Conservation (phyloP, 2,113 vertebrate species). For the Podarcis raffonei region DNA sequence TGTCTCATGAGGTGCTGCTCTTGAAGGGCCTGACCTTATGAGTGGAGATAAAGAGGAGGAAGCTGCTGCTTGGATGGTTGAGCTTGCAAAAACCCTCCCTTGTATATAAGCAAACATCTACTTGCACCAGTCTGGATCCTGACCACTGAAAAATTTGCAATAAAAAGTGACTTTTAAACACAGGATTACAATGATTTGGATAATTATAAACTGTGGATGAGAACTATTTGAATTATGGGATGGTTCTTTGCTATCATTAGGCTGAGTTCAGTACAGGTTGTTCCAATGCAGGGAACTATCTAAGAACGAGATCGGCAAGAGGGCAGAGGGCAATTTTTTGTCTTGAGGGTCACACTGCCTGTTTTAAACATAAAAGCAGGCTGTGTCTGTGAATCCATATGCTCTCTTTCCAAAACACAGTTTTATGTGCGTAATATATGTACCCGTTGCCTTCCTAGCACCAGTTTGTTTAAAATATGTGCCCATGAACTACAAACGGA, state of each 20-base stretch:
- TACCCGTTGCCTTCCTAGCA: background rate
- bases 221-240: background rate
- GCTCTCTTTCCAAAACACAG: background rate
- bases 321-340: background rate
- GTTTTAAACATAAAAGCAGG: background rate
- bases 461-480: no score
- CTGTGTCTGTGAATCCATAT: background rate
- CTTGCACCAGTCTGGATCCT: background rate
- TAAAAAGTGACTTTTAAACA: background rate
- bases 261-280: background rate
- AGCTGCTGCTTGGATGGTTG: no score
- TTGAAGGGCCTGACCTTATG: no score
- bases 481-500: background rate
- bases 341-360: no score
- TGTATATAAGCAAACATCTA: no score
- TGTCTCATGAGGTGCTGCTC: no score
- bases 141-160: no score
- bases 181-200: no score
- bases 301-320: background rate
- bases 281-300: background rate
- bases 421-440: background rate
- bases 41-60: no score
- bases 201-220: background rate
- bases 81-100: no score
- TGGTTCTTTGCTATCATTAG: background rate